phyloP scores from a whole-genome alignment of 2,797 vertebrate genomes.

The Lindbergichthys nudifrons region DNA sequence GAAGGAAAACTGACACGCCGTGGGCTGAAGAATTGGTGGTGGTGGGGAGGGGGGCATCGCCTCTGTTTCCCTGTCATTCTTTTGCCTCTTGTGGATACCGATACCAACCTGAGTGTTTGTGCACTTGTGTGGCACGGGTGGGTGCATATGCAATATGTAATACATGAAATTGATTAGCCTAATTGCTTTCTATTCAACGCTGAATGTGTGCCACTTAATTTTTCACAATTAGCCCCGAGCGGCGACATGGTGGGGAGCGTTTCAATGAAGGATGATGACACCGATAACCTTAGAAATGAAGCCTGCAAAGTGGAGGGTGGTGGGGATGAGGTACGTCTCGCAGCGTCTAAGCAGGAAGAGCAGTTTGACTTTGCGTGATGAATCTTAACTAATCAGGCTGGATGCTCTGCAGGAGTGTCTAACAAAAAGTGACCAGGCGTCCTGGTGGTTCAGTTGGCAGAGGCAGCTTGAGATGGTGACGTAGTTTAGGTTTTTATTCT shows the following conservation, averaged over 20 bases:
- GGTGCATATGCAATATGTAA: slow-evolving; percentile 43
- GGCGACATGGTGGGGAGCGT: slow-evolving; percentile 34
- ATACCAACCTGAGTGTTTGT: slow-evolving; percentile 39
- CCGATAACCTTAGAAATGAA: slow-evolving; percentile 41
- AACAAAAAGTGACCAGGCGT: slow-evolving; percentile 40
- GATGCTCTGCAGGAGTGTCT: not conserved
- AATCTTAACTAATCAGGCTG: slow-evolving; percentile 28
- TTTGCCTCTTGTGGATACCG: slow-evolving; percentile 51
- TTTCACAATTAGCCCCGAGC: slow-evolving; percentile 67
- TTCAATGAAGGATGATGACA: slow-evolving; percentile 55
- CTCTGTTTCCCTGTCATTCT: slow-evolving; percentile 49
- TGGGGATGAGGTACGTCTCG: not conserved
- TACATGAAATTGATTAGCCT: slow-evolving; percentile 56
- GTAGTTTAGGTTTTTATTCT: slow-evolving; percentile 44
- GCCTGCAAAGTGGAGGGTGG: not conserved
- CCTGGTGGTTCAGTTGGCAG: slow-evolving; percentile 27
- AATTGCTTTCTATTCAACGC: slow-evolving; percentile 55
- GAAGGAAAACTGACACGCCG: slow-evolving; percentile 69
- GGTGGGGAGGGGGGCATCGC: slow-evolving; percentile 6
- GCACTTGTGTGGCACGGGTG: slow-evolving; percentile 25
- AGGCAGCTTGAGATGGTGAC: slow-evolving; percentile 34
- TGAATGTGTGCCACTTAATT: slow-evolving; percentile 51
- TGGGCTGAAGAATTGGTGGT: slow-evolving; percentile 12
- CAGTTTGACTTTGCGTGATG: slow-evolving; percentile 30
- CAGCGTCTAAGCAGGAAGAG: not conserved